phyloP scores from a whole-genome alignment of 2,113 vertebrate species.

The Motacilla alba region DNA sequence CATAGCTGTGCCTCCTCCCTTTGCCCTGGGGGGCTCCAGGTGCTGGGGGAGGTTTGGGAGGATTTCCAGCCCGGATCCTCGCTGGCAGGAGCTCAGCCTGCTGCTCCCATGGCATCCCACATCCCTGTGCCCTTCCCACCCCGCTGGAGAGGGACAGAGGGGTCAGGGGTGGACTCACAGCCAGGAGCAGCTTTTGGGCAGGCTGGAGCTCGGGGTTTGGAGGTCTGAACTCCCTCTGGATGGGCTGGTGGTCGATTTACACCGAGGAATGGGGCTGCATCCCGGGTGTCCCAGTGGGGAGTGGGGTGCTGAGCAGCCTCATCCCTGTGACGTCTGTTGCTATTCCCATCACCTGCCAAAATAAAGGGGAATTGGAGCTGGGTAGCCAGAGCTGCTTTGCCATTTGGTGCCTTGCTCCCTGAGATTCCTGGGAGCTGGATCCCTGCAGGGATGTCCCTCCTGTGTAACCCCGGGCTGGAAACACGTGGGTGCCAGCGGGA shows the following conservation, averaged over 20 bases:
- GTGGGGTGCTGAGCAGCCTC: background rate
- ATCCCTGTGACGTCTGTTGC: background rate
- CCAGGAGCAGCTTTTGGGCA: background rate
- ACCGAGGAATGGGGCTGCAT: background rate
- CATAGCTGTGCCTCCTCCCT: rapidly evolving
- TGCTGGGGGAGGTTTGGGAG: background rate
- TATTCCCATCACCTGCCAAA: background rate
- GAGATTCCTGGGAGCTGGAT: background rate
- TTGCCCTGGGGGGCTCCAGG: background rate
- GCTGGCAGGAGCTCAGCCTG: background rate
- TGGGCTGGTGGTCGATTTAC: background rate
- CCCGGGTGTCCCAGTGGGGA: background rate
- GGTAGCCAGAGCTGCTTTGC: background rate
- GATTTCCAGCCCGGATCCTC: background rate
- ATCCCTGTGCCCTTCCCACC: background rate
- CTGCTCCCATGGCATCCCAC: background rate
- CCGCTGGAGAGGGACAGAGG: background rate
- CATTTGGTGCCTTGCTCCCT: background rate
- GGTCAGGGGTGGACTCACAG: rapidly evolving
- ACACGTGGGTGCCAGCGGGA: rapidly evolving
- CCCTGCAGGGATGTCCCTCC: rapidly evolving
- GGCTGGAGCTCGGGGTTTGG: rapidly evolving
- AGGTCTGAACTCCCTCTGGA: background rate
- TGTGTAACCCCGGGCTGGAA: background rate
- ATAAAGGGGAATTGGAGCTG: background rate